Evolutionary conservation across 2,113 vertebrate species (phyloP).

Genomic region (Limanda limanda): DNA sequence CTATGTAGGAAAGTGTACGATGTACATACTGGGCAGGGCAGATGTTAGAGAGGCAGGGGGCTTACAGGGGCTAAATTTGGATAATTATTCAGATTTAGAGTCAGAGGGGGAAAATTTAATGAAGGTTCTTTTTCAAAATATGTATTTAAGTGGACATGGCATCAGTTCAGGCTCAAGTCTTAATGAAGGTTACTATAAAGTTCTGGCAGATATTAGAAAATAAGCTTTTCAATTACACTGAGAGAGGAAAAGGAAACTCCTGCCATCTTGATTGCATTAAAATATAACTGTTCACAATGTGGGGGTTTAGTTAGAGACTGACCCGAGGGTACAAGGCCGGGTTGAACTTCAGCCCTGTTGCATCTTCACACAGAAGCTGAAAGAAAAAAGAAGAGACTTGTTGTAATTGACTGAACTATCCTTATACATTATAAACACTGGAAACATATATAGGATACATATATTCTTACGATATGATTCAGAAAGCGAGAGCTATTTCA

Average conservation of each 20-base stretch:
- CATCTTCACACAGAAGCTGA: conserved; percentile 95
- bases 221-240: too few relatives aligned
- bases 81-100: neutral
- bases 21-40: conserved; percentile 11
- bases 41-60: conserved; percentile 10
- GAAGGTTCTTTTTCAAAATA: neutral
- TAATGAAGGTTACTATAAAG: too few relatives aligned
- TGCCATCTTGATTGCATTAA: neutral
- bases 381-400: conserved; percentile 13
- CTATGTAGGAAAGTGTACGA: conserved; percentile 36
- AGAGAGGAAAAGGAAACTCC: neutral
- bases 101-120: conserved; percentile 8
- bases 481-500: too few relatives aligned
- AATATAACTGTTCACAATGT: neutral
- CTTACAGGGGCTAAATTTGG: neutral
- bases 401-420: neutral
- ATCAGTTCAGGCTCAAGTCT: too few relatives aligned
- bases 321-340: conserved; percentile 96
- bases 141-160: too few relatives aligned
- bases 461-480: too few relatives aligned
- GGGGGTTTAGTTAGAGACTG: conserved; percentile 61
- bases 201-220: neutral
- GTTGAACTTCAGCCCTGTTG: conserved; percentile 92
- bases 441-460: too few relatives aligned
- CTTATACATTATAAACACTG: too few relatives aligned